These are phyloP conservation scores for Drosophila sturtevanti DNA, from an alignment of 1,140 invertebrate species.

Conservation along the genomic window DNA sequence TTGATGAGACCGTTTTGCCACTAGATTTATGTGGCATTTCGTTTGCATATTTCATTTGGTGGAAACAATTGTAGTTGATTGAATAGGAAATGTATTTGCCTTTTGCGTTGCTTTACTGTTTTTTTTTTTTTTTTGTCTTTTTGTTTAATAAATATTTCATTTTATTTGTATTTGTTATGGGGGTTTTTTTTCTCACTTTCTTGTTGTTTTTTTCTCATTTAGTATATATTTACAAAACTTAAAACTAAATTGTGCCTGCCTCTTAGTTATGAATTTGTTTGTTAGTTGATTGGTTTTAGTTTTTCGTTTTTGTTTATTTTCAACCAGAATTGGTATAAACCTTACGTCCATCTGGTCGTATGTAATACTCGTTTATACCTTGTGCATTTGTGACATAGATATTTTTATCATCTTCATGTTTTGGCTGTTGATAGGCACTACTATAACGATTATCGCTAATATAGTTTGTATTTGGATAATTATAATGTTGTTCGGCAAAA, in stretches of 20 bases:
- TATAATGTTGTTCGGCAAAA: conserved; percentile 22
- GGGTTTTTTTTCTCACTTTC: background rate
- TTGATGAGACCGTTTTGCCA: conserved; percentile 50
- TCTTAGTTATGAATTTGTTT: conserved; percentile 11
- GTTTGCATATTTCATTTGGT: conserved; percentile 47
- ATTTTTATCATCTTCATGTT: conserved; percentile 68
- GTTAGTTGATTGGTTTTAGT: too few species aligned
- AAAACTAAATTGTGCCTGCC: conserved; percentile 45
- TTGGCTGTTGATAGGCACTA: conserved; percentile 53
- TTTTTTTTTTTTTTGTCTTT: background rate
- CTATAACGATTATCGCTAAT: conserved; percentile 68
- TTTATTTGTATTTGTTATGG: conserved; percentile 5
- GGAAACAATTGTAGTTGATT: conserved; percentile 59
- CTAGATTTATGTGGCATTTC: conserved; percentile 66
- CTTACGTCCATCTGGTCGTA: conserved; percentile 72
- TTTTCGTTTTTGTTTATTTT: too few species aligned
- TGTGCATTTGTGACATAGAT: conserved; percentile 80
- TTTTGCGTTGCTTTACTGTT: background rate
- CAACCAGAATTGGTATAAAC: conserved; percentile 61
- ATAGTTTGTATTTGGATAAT: conserved; percentile 68
- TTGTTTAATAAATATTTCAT: conserved; percentile 57
- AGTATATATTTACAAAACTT: conserved; percentile 53
- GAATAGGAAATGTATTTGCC: conserved; percentile 23
- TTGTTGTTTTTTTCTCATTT: background rate
- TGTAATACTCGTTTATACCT: conserved; percentile 76